phyloP scores from a whole-genome alignment of 1,140 invertebrate species.

The Rhopalosiphum maidis region DNA sequence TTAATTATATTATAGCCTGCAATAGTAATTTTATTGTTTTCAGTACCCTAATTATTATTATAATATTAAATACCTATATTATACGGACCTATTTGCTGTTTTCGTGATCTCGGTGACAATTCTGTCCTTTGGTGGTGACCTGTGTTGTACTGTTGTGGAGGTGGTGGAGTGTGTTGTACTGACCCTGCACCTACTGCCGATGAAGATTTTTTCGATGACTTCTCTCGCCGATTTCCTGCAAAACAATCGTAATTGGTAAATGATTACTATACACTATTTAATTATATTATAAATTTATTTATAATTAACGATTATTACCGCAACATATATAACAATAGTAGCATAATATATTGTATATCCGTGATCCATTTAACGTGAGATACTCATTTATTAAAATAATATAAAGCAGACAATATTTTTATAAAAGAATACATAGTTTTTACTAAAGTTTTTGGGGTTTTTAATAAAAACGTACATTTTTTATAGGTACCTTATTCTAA shows the following conservation, averaged over 20 bases:
- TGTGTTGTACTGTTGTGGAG: neutral
- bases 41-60: neutral
- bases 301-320: neutral
- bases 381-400: too few species aligned
- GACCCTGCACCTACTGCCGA: neutral
- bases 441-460: too few species aligned
- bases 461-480: too few species aligned
- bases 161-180: neutral
- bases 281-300: too few species aligned
- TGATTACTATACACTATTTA: neutral
- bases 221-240: neutral
- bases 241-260: neutral
- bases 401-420: too few species aligned
- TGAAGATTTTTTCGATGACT: neutral
- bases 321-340: too few species aligned
- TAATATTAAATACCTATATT: neutral
- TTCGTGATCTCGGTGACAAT: neutral
- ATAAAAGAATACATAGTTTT: too few species aligned
- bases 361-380: too few species aligned
- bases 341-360: neutral
- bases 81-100: neutral
- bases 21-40: neutral
- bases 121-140: neutral
- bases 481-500: too few species aligned
- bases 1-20: too few species aligned